A percentile compares a stretch with the other conserved stretches of the same genome.
phyloP scores from a whole-genome alignment of 2,113 vertebrate genomes.

The Callithrix jacchus region DNA sequence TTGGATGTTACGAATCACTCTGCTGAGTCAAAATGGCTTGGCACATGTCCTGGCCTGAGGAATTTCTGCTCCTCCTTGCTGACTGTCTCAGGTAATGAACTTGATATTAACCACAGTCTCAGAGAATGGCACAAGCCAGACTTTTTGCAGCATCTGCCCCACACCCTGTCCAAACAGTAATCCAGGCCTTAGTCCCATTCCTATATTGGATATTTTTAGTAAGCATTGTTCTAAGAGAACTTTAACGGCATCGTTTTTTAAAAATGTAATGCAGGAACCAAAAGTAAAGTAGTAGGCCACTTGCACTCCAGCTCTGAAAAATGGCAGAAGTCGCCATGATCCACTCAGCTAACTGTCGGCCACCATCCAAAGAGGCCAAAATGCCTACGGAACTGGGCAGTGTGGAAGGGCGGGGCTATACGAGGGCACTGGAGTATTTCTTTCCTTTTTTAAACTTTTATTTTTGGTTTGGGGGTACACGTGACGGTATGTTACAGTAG shows the following conservation, averaged over 20 bases:
- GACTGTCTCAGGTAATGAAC: neutral
- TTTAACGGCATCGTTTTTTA: neutral
- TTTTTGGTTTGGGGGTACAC: too few species aligned
- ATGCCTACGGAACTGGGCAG: accelerated
- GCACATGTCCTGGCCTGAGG: neutral
- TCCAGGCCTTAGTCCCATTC: neutral
- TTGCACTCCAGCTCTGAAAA: neutral
- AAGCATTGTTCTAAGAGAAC: neutral
- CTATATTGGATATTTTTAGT: neutral
- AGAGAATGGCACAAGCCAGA: neutral
- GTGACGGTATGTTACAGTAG: too few species aligned
- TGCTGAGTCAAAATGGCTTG: neutral
- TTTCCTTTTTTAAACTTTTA: neutral
- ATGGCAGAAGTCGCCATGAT: neutral
- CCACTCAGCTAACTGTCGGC: neutral
- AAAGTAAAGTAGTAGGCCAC: neutral
- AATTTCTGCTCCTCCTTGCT: neutral
- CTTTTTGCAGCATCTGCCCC: neutral
- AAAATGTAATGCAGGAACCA: too few species aligned
- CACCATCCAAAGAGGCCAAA: neutral
- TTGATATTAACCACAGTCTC: neutral
- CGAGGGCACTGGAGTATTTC: neutral
- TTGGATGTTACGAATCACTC: neutral
- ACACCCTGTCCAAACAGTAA: neutral
- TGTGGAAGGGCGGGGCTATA: too few species aligned